Evolutionary conservation across 2,113 vertebrate genomes (phyloP).

Genomic region (Scomber japonicus): DNA sequence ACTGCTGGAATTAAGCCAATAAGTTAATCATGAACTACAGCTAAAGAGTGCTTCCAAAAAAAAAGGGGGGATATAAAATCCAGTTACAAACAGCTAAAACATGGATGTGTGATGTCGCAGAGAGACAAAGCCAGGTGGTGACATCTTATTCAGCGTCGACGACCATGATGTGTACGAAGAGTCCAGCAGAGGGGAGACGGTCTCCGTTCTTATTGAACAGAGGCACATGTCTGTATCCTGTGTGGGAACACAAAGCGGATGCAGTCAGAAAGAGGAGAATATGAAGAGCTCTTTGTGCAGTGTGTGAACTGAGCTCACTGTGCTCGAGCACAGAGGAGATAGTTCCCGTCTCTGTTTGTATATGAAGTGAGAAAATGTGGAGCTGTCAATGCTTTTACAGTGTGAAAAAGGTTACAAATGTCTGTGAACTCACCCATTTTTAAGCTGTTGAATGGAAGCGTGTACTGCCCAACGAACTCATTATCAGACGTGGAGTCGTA

Average conservation of each 20-base stretch:
- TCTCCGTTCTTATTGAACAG: slow-evolving; percentile 90
- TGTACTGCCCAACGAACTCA: slow-evolving; percentile 93
- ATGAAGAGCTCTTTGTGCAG: slow-evolving; percentile 42
- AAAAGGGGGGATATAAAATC: neutral
- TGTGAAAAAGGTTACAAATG: neutral
- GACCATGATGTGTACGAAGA: slow-evolving; percentile 91
- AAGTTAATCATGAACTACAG: slow-evolving; percentile 56
- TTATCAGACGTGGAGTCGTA: slow-evolving; percentile 89
- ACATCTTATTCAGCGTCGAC: slow-evolving; percentile 74
- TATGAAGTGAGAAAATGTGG: slow-evolving; percentile 14
- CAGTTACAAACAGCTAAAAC: slow-evolving; percentile 10
- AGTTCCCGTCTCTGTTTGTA: slow-evolving; percentile 28
- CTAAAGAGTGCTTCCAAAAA: slow-evolving; percentile 1
- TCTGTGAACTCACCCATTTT: slow-evolving; percentile 88
- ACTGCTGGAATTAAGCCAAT: slow-evolving; percentile 44
- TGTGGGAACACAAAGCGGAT: slow-evolving; percentile 34
- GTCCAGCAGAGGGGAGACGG: slow-evolving; percentile 87
- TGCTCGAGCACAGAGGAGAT: neutral
- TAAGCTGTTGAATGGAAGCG: slow-evolving; percentile 90
- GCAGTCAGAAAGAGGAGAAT: slow-evolving; percentile 18
- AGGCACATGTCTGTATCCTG: slow-evolving; percentile 96
- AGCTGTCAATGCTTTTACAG: neutral
- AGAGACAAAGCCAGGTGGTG: neutral
- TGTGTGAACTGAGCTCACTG: slow-evolving; percentile 23
- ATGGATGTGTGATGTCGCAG: slow-evolving; percentile 13